phyloP scores from a whole-genome alignment of 2,113 vertebrate species.

The Peucedramus taeniatus region DNA sequence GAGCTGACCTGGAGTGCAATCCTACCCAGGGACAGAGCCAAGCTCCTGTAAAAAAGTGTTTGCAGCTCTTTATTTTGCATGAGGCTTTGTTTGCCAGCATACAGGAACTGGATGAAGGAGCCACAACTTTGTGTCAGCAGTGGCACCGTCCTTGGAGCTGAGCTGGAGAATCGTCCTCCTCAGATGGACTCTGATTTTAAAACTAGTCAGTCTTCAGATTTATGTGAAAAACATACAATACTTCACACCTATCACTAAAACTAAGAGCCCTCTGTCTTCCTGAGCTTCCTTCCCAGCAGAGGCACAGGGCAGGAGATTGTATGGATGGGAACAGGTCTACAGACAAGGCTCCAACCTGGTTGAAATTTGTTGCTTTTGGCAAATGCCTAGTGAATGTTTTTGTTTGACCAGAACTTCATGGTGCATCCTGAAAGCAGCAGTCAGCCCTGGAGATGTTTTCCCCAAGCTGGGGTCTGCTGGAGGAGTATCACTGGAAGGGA shows the following conservation, averaged over 20 bases:
- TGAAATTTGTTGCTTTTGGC: rapidly evolving
- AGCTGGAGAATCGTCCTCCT: neutral
- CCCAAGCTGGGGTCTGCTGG: neutral
- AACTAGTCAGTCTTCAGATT: rapidly evolving
- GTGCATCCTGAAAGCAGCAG: neutral
- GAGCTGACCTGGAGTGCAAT: neutral
- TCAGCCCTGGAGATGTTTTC: neutral
- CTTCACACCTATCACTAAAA: rapidly evolving
- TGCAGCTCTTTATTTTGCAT: neutral
- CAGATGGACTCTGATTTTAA: neutral
- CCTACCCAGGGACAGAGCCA: rapidly evolving
- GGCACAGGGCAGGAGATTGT: neutral
- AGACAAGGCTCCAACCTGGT: neutral
- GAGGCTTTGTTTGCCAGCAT: neutral
- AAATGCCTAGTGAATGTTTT: rapidly evolving
- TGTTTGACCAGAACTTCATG: neutral
- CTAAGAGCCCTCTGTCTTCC: neutral
- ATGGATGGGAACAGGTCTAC: neutral
- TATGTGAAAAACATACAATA: rapidly evolving
- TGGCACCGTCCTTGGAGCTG: neutral
- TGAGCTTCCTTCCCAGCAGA: neutral
- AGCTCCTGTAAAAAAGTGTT: neutral
- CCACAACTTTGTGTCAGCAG: rapidly evolving
- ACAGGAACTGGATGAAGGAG: neutral
- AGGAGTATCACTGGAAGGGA: neutral